Evolutionary conservation across 2,888 invertebrate genomes (phyloP), one percentile per base, ranked within the genome.

Genomic region (Synanthedon tipuliformis): DNA sequence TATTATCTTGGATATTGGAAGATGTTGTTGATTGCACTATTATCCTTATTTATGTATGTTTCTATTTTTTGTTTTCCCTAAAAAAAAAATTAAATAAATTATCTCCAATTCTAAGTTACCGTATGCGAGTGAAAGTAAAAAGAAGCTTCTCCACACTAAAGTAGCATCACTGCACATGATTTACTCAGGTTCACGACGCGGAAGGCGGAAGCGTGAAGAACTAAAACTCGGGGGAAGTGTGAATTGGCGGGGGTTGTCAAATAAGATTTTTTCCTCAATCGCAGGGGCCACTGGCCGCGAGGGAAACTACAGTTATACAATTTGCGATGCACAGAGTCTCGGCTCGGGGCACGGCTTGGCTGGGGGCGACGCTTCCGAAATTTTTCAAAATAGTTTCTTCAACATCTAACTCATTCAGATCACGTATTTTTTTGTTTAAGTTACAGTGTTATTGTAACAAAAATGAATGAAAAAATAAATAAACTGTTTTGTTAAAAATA

Each of bases 231-330:
- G 64, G 77, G 76, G 75, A 76, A 76, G 83, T 78, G 81, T 59
- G 73, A 77, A 83, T 78, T 72, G 79, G 71, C 58, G 73, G 74
- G 81, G 78, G 68, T 66, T 69, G 74, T 75, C 78, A 80, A 86
- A 85, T 86, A 85, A 84, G 85, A 86, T 85, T 86, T 83, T 79
- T 84, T 81, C 81, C 86, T 81, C 82, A 78, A 81, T 78, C 80
- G 73, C 60, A 68, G 68, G 34, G 66, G 59, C 54, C 50, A 56
- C 41, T 23, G 49, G 54, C 55, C 45, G 56, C 52, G 63, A 66
- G 65, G 63, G 65, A 59, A 57, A 66, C 68, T 77, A 71, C 76
- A 73, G 75, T 76, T 75, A 78, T 78, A 79, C 76, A 77, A 81
- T 81, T 82, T 78, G 74, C 62, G 73, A 73, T 67, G 55, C 51